Conservation (phyloP, 2,113 vertebrate genomes). For the Suricata suricatta region DNA sequence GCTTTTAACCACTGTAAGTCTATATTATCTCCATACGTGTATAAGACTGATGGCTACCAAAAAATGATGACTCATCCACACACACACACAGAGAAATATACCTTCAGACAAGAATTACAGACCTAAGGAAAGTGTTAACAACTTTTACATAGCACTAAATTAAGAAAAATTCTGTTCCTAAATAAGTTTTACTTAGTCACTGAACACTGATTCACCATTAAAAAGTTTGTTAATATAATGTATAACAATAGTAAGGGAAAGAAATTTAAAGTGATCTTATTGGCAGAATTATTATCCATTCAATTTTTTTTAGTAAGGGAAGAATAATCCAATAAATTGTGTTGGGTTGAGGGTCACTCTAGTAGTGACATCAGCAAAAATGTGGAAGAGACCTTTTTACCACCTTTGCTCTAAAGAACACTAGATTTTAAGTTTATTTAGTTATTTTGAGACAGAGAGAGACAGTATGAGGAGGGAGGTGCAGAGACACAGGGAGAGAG, state of each 20-base stretch:
- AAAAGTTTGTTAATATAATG: not conserved
- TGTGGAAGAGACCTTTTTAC: not conserved
- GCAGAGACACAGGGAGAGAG: too few species aligned
- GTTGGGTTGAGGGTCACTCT: not conserved
- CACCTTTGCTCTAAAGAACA: not conserved
- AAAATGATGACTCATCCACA: not conserved
- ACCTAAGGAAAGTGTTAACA: not conserved
- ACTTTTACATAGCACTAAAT: not conserved
- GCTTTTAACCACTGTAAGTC: not conserved
- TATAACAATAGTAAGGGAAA: not conserved
- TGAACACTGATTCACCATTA: not conserved
- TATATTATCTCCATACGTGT: not conserved
- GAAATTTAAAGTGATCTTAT: not conserved
- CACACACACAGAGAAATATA: not conserved
- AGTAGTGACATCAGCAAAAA: not conserved
- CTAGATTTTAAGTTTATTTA: not conserved
- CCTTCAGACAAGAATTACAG: not conserved
- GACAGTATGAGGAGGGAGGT: too few species aligned
- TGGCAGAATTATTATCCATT: not conserved
- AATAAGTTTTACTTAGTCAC: not conserved
- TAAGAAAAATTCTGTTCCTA: not conserved
- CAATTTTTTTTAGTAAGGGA: not conserved
- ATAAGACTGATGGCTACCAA: not conserved
- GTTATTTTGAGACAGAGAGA: too few species aligned
- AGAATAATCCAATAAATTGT: not conserved